These are phyloP conservation scores for Mesoligia furuncula DNA, from an alignment of 2,888 invertebrate species.

Conservation along the genomic window DNA sequence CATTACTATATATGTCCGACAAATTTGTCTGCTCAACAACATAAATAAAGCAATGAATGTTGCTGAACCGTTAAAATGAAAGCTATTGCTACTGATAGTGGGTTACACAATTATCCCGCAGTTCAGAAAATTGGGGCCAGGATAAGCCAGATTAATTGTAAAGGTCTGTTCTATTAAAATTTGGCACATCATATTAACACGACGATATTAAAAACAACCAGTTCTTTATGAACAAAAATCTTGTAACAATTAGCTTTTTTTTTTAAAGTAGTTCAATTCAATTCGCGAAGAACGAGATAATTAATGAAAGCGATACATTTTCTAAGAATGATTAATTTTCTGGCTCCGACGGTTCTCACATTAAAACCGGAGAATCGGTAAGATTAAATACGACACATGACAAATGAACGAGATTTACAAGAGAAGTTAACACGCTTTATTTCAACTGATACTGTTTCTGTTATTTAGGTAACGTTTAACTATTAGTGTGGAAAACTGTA, in stretches of 20 bases:
- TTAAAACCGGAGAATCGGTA: slow-evolving; percentile 45
- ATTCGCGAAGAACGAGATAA: slow-evolving; percentile 52
- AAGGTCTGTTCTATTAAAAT: slow-evolving; percentile 18
- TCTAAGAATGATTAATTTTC: slow-evolving; percentile 58
- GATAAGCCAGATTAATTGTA: slow-evolving; percentile 37
- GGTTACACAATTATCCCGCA: not conserved
- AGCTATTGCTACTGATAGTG: not conserved
- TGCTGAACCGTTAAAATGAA: not conserved
- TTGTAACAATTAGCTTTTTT: slow-evolving; percentile 36
- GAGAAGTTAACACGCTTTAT: slow-evolving; percentile 44
- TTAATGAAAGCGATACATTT: slow-evolving; percentile 57
- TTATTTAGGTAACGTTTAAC: slow-evolving; percentile 29
- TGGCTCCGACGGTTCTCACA: slow-evolving; percentile 32
- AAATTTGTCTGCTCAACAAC: not conserved
- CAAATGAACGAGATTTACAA: slow-evolving; percentile 59
- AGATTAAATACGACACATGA: slow-evolving; percentile 66
- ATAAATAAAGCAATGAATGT: not conserved
- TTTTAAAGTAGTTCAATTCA: slow-evolving; percentile 25
- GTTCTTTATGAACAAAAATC: slow-evolving; percentile 12
- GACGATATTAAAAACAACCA: not conserved
- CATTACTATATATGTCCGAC: not conserved
- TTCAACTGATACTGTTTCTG: slow-evolving; percentile 25
- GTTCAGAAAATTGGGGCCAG: not conserved
- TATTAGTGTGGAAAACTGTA: not conserved
- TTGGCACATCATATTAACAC: slow-evolving; percentile 25